Conservation (phyloP, 2,797 vertebrate genomes). For the Lepidocolaptes lacrymiger region DNA sequence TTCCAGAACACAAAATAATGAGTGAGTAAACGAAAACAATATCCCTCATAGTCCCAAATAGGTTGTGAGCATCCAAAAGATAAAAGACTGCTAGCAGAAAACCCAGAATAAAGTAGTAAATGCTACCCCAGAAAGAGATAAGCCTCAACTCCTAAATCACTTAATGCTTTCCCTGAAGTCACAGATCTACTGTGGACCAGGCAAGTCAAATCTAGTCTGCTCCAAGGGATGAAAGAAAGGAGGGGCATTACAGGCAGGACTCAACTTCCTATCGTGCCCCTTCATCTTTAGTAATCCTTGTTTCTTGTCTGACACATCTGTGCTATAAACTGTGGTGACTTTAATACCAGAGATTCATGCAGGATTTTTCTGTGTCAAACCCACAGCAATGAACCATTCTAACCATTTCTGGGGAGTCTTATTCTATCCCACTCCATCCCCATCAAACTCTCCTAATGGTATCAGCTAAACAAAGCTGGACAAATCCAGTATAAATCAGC, state of each 20-base stretch:
- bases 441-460: background rate
- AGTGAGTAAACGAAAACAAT: background rate
- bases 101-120: background rate
- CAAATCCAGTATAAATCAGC: background rate
- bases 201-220: background rate
- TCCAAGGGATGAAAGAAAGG: constrained; percentile 7
- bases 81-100: background rate
- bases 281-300: constrained; percentile 22
- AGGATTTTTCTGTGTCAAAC: constrained; percentile 13
- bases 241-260: background rate
- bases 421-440: background rate
- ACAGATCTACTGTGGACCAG: background rate
- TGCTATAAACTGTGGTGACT: background rate
- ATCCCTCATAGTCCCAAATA: background rate
- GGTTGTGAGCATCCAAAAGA: background rate
- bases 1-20: background rate
- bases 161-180: constrained; percentile 27
- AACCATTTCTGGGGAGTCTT: background rate
- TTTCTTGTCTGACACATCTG: background rate
- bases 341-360: background rate
- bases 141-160: constrained; percentile 8
- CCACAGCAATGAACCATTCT: background rate
- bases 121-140: constrained; percentile 1
- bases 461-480: background rate
- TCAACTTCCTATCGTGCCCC: background rate